Conservation (phyloP, 2,797 vertebrate species). For the Cryptoprocta ferox region DNA sequence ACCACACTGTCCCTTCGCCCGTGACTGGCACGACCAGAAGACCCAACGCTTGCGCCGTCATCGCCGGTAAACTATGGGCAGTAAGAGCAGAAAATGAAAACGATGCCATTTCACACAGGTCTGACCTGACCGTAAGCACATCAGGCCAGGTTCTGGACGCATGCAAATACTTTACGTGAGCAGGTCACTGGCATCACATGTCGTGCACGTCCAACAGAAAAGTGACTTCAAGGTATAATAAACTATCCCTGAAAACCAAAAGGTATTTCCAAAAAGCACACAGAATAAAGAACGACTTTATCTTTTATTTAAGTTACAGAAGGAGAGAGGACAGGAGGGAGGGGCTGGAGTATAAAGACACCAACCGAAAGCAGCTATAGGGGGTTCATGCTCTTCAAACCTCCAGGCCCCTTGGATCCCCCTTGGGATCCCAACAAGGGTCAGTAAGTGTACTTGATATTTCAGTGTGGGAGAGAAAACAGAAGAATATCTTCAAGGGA, state of each 20-base stretch:
- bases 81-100: slow-evolving; percentile 75
- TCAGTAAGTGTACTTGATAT: slow-evolving; percentile 41
- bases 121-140: background rate
- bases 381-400: background rate
- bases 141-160: background rate
- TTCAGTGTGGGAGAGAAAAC: slow-evolving; percentile 16
- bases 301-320: slow-evolving; percentile 24
- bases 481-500: slow-evolving; percentile 12
- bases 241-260: background rate
- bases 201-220: background rate
- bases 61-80: slow-evolving; percentile 90
- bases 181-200: background rate
- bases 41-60: slow-evolving; percentile 90
- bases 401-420: background rate
- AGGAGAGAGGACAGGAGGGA: background rate
- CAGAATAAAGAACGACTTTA: background rate
- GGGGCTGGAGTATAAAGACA: background rate
- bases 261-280: background rate
- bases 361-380: background rate
- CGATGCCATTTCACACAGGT: background rate
- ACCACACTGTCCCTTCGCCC: slow-evolving; percentile 92
- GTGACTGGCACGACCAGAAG: slow-evolving; percentile 87
- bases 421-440: background rate
- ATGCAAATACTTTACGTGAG: background rate
- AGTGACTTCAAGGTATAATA: background rate